Evolutionary conservation across 2,113 vertebrate species (phyloP).

Genomic region (Aptenodytes forsteri): DNA sequence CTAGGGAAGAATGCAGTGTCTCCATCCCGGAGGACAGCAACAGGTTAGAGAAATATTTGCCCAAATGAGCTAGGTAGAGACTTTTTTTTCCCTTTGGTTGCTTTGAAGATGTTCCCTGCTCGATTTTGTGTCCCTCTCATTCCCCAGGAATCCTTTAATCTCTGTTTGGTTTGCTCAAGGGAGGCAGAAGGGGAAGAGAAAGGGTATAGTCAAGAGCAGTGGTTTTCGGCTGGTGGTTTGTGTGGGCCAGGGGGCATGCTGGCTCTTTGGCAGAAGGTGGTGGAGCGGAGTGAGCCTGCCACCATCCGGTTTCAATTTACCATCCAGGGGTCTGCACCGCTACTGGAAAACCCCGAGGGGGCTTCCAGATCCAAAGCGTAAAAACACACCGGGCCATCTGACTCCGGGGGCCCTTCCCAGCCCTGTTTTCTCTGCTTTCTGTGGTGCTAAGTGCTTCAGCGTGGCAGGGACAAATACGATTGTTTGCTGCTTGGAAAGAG

Average conservation of each 20-base stretch:
- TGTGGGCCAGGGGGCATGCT: background rate
- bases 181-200: slow-evolving; percentile 44
- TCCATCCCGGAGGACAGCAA: background rate
- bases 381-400: background rate
- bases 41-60: slow-evolving; percentile 63
- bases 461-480: background rate
- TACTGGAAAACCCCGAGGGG: slow-evolving; percentile 5
- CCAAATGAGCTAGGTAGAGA: slow-evolving; percentile 32
- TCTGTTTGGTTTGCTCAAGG: slow-evolving; percentile 38
- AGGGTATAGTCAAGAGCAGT: background rate
- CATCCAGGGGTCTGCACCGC: background rate
- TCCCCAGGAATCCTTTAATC: slow-evolving; percentile 55
- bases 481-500: background rate
- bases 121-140: background rate
- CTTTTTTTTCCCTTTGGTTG: background rate
- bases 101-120: slow-evolving; percentile 42
- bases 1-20: background rate
- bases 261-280: slow-evolving; percentile 22
- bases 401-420: background rate
- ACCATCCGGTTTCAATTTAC: background rate
- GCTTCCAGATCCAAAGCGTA: background rate
- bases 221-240: background rate
- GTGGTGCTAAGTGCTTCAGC: slow-evolving; percentile 32
- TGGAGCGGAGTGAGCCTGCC: background rate
- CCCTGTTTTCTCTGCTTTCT: slow-evolving; percentile 20